Base-by-base conservation (phyloP, 2,113 vertebrate genomes). In the Alligator mississippiensis region DNA sequence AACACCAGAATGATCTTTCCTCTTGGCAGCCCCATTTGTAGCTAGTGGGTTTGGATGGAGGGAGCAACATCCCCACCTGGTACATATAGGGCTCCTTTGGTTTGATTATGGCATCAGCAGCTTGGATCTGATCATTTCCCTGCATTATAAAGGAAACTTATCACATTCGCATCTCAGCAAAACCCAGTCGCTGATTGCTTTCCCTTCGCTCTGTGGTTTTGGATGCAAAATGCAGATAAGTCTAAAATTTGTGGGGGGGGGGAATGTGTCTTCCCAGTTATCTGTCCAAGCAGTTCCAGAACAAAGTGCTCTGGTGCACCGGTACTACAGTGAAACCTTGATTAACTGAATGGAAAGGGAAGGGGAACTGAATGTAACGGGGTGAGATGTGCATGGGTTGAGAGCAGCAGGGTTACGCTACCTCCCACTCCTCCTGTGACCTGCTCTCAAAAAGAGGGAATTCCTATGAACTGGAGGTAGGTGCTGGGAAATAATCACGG, bases 301-400 rank as follows among this genome's bases (percentile, higher is more conserved):
- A 34, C 34, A 34, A 34, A 34, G 34, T 34, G 34, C 34, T 34
- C 34, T 34, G 34, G 34, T 34, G 34, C 34, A 34, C 34, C 34
- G 4, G 34, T 34, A 34, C 34, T 34, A 34, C 34, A 34, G 34
- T 34, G 34, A 34, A 77, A 62, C 80, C 68, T 59, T 1, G 15
- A 1, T 27, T 70, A 90, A 77, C 77, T 28, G 0, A 0, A 83
- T n/a, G 74, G 63, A 34, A 82, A 80, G 11, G 30, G 14, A 1
- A 25, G 84, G 72, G 66, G 30, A 79, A 61, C 0, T 0, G 64
- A 82, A 54, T 60, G 87, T 72, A 93, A 89, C 28, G 16, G 80
- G 91, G 87, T 55, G 78, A 28, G 80, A 28, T 24, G 34, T 61
- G 54, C 0, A 0, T 9, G 18, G 64, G 16, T 2, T 19, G 30